These are phyloP conservation scores for Sebastes minor DNA, from an alignment of 2,797 vertebrate species.

Conservation along the genomic window DNA sequence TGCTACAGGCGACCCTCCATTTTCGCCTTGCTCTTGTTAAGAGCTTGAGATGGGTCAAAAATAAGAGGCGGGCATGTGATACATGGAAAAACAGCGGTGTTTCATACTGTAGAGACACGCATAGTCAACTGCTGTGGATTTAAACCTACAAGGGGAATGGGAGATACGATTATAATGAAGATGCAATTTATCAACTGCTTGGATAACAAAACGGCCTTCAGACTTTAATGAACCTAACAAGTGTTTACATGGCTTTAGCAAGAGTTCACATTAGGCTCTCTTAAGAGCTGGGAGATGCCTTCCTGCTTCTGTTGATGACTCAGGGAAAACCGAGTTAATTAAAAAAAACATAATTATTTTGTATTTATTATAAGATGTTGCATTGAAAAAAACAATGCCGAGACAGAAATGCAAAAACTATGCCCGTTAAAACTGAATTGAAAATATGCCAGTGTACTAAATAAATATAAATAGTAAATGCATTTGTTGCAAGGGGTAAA, in stretches of 20 bases:
- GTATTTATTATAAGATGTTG: neutral
- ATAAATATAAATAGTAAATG: neutral
- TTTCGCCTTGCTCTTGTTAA: slow-evolving; percentile 58
- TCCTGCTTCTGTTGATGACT: neutral
- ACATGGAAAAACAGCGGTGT: slow-evolving; percentile 36
- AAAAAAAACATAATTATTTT: slow-evolving; percentile 8
- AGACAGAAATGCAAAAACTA: neutral
- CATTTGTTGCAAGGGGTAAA: neutral
- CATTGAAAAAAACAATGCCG: neutral
- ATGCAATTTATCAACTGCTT: neutral
- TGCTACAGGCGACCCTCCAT: slow-evolving; percentile 44
- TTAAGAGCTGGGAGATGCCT: neutral
- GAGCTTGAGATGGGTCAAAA: slow-evolving; percentile 46
- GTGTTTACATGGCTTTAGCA: slow-evolving; percentile 20
- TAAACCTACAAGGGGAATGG: neutral
- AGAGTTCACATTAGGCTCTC: neutral
- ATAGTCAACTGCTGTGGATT: neutral
- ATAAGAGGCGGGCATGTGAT: slow-evolving; percentile 30
- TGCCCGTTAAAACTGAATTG: neutral
- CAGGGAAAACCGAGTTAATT: slow-evolving; percentile 1
- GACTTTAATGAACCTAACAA: slow-evolving; percentile 20
- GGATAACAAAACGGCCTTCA: slow-evolving; percentile 21
- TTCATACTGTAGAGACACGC: slow-evolving; percentile 6
- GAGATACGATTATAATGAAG: neutral
- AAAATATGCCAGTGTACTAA: neutral